phyloP scores from a whole-genome alignment of 2,888 invertebrate species.

The Hedya salicella region DNA sequence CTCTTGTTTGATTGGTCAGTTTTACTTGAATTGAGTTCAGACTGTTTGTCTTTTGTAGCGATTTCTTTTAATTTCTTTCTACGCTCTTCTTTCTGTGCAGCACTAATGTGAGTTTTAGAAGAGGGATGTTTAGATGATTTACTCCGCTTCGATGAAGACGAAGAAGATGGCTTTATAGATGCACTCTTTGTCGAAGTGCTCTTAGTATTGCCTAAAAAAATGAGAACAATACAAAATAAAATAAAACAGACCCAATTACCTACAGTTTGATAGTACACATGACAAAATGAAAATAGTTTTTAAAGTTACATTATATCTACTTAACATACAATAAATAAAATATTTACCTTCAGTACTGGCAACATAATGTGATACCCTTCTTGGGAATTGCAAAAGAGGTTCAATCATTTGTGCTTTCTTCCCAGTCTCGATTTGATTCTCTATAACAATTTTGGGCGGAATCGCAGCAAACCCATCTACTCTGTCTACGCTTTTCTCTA shows the following conservation, averaged over 20 bases:
- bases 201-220: slow-evolving; percentile 26
- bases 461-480: slow-evolving; percentile 53
- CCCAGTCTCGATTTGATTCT: slow-evolving; percentile 45
- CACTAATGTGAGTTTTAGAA: slow-evolving; percentile 58
- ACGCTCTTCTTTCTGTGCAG: slow-evolving; percentile 74
- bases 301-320: too few species aligned
- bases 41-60: slow-evolving; percentile 66
- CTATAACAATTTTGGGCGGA: slow-evolving; percentile 40
- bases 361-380: slow-evolving; percentile 51
- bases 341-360: slow-evolving; percentile 57
- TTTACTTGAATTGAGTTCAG: slow-evolving; percentile 50
- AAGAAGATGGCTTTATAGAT: slow-evolving; percentile 48
- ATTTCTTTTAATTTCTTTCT: slow-evolving; percentile 81
- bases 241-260: background rate
- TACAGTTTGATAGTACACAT: too few species aligned
- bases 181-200: slow-evolving; percentile 49
- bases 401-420: slow-evolving; percentile 68
- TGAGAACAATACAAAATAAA: background rate
- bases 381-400: slow-evolving; percentile 56
- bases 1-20: slow-evolving; percentile 55
- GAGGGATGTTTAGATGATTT: slow-evolving; percentile 56
- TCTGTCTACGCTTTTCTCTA: slow-evolving; percentile 51
- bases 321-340: background rate
- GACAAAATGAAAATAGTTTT: too few species aligned
- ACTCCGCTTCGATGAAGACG: slow-evolving; percentile 51